Evolutionary conservation across 1,140 invertebrate species (phyloP).

Genomic region (Bombus sibiricus): DNA sequence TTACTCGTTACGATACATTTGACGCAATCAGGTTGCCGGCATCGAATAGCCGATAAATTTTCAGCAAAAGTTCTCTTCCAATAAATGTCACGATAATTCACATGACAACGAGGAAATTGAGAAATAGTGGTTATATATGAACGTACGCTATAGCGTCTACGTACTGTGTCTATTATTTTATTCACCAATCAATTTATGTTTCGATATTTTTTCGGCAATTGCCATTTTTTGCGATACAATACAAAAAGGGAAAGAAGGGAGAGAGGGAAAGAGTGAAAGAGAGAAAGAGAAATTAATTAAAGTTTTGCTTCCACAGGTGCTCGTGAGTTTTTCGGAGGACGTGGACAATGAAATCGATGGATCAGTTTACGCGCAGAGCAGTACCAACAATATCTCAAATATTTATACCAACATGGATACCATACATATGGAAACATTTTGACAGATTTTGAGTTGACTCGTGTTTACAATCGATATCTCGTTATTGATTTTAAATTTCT

Average conservation of each 20-base stretch:
- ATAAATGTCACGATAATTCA: constrained; percentile 11
- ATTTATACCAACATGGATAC: constrained; percentile 70
- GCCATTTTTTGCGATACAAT: background rate
- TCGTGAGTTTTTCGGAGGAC: constrained; percentile 79
- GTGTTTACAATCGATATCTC: background rate
- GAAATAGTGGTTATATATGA: background rate
- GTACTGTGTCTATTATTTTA: background rate
- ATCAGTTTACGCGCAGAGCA: constrained; percentile 49
- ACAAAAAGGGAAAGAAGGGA: background rate
- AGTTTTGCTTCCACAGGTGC: constrained; percentile 65
- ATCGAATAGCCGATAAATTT: background rate
- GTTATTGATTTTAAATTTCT: background rate
- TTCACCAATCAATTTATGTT: background rate
- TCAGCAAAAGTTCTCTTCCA: background rate
- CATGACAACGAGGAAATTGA: background rate
- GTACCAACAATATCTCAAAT: constrained; percentile 67
- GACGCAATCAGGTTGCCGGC: background rate
- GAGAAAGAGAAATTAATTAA: background rate
- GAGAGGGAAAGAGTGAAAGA: no score
- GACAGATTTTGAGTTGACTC: background rate
- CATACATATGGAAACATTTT: constrained; percentile 77
- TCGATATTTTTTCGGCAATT: background rate
- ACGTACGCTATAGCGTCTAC: background rate
- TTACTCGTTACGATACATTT: constrained; percentile 22
- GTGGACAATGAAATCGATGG: constrained; percentile 67